Conservation (phyloP, 2,888 invertebrate species). For the Macrophya alboannulata region DNA sequence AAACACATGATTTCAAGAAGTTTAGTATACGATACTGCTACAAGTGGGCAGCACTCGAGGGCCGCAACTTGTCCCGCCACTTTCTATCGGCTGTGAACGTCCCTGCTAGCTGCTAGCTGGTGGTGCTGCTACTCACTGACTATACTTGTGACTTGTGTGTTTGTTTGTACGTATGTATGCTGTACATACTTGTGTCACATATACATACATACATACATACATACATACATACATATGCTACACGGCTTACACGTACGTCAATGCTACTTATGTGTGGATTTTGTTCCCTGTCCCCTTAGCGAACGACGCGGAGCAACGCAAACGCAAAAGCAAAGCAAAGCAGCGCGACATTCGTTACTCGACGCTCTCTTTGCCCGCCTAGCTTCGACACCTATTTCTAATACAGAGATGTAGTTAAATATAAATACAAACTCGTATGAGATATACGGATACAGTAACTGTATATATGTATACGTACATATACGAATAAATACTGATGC, state of each 20-base stretch:
- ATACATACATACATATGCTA: not conserved
- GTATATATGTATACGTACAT: not conserved
- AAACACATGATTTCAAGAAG: slow-evolving; percentile 70
- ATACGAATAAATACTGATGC: not conserved
- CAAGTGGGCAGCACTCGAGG: slow-evolving; percentile 67
- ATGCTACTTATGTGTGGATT: slow-evolving; percentile 10
- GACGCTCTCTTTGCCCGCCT: not conserved
- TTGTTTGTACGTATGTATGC: not conserved
- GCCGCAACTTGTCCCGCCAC: slow-evolving; percentile 58
- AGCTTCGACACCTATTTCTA: slow-evolving; percentile 11
- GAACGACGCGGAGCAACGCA: slow-evolving; percentile 1
- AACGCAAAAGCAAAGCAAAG: not conserved
- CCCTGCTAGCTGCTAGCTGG: slow-evolving; percentile 1
- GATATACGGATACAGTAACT: not conserved
- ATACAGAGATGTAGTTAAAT: not conserved
- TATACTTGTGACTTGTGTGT: not conserved
- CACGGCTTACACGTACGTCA: not conserved
- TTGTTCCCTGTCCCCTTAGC: slow-evolving; percentile 6
- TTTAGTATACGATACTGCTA: slow-evolving; percentile 57
- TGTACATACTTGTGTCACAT: not conserved
- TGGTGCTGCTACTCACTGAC: not conserved
- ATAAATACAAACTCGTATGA: not conserved
- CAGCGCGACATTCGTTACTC: not conserved
- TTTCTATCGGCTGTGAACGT: slow-evolving; percentile 52
- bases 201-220: not conserved